These are phyloP conservation scores for Bovichtus variegatus DNA, from an alignment of 2,797 vertebrate species.

Conservation along the genomic window DNA sequence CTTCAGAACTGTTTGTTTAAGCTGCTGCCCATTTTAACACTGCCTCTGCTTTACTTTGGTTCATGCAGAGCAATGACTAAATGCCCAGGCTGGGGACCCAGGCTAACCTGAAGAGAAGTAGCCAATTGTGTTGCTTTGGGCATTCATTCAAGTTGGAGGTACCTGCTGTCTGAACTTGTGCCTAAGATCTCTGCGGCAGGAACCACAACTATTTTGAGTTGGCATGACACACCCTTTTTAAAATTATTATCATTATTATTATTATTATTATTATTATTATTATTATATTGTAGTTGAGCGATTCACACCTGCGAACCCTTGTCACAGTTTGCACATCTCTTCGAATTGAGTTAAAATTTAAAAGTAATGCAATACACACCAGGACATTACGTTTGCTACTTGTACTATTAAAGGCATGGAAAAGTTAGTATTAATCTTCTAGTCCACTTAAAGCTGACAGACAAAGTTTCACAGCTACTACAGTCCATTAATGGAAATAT, in stretches of 20 bases:
- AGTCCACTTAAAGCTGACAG: slow-evolving; percentile 15
- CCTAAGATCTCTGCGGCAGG: background rate
- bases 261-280: no score
- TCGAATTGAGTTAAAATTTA: background rate
- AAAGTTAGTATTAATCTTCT: slow-evolving; percentile 13
- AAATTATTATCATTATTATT: no score
- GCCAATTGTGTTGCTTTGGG: slow-evolving; percentile 15
- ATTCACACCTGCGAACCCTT: background rate
- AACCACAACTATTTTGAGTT: slow-evolving; percentile 5
- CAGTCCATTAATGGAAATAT: slow-evolving; percentile 41
- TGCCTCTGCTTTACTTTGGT: slow-evolving; percentile 30
- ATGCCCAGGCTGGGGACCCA: slow-evolving; percentile 16
- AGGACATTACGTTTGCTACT: background rate
- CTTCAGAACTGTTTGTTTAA: slow-evolving; percentile 42
- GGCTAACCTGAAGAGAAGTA: background rate
- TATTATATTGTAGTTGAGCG: no score
- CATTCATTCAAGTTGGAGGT: background rate
- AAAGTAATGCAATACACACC: background rate
- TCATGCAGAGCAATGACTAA: slow-evolving; percentile 42
- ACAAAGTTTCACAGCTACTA: slow-evolving; percentile 36
- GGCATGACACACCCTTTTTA: background rate
- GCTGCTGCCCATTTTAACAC: slow-evolving; percentile 46
- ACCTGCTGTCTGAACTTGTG: slow-evolving; percentile 13
- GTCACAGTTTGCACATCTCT: background rate
- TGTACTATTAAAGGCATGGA: no score